Base-by-base conservation (phyloP, 2,113 vertebrate species). In the Gobio gobio region DNA sequence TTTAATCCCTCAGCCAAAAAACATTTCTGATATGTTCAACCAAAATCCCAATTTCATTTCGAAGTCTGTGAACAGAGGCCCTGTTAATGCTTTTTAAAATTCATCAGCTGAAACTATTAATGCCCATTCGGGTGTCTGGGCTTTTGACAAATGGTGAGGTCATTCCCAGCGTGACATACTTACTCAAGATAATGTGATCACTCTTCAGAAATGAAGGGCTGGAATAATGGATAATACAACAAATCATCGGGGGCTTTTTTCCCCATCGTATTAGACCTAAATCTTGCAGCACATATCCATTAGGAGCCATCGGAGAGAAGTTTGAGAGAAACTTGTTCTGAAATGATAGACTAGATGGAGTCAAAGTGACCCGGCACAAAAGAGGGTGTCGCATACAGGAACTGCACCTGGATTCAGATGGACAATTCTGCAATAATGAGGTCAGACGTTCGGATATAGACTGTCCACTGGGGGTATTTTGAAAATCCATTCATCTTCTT, bases 101-200 rank as follows among this genome's bases (percentile, higher is more conserved):
- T 85, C 63, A 78, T 85, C 83, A 59, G 76, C 61, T 59, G 10
- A 78, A 78, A 85, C 49, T 78, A 70, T 82, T 81, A 72, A 72
- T 83, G 49, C 80, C 22, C 51, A 58, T 43, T 72, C 66, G 80
- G 64, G 49, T 82, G 80, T 68, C 78, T 81, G 80, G 22, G 80
- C 66, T 58, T 47, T 13, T 82, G 80, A 82, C 80, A 72, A 84
- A 81, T 59, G 54, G 70, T 80, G 78, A 80, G 47, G 77, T 82
- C 43, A 80, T 78, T 82, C 59, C 56, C 78, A 33, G 58, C 33
- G 64, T 49, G 78, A 85, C 64, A 70, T 54, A 86, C 81, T 86
- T 82, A 89, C 58, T 88, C 54, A 82, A 76, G 45, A 89, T 87
- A 85, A 82, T 89, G 80, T 78, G 82, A 84, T 85, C 66, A 68